phyloP scores from a whole-genome alignment of 37 sponge, comb jelly and placozoan species.

The Hexactinellida sp. region DNA sequence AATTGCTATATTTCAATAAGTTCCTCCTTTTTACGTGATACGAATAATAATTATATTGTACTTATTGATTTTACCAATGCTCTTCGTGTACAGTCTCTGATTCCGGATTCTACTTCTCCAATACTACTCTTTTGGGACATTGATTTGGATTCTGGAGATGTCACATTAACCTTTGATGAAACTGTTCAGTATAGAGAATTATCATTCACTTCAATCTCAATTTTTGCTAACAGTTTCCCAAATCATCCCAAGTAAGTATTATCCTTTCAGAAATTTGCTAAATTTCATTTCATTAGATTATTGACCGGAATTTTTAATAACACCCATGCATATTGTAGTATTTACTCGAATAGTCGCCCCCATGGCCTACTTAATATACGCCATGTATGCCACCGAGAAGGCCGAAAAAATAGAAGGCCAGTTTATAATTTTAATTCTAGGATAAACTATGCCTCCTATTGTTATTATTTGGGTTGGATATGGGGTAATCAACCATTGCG shows the following conservation, averaged over 20 bases:
- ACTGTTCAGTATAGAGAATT: constrained; percentile 35
- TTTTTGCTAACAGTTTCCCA: background rate
- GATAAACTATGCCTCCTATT: no score
- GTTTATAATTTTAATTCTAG: no score
- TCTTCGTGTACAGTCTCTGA: constrained; percentile 37
- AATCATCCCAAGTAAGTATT: background rate
- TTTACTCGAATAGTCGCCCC: no score
- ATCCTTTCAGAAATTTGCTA: no score
- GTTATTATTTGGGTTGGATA: no score
- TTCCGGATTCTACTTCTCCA: constrained; percentile 56
- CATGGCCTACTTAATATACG: no score
- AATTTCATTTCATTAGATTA: no score
- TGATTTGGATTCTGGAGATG: constrained; percentile 49
- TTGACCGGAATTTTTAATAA: no score
- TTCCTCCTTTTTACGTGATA: constrained; percentile 29
- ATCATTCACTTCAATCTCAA: background rate
- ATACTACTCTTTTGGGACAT: constrained; percentile 49
- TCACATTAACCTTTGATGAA: constrained; percentile 49
- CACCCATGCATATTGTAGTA: no score
- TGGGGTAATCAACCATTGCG: no score
- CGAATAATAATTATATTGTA: constrained; percentile 42
- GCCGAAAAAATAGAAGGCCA: no score
- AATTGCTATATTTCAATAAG: background rate
- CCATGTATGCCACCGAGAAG: no score
- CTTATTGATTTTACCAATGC: constrained; percentile 32